Conservation (phyloP, 2,113 vertebrate genomes). For the Butastur rufipennis region DNA sequence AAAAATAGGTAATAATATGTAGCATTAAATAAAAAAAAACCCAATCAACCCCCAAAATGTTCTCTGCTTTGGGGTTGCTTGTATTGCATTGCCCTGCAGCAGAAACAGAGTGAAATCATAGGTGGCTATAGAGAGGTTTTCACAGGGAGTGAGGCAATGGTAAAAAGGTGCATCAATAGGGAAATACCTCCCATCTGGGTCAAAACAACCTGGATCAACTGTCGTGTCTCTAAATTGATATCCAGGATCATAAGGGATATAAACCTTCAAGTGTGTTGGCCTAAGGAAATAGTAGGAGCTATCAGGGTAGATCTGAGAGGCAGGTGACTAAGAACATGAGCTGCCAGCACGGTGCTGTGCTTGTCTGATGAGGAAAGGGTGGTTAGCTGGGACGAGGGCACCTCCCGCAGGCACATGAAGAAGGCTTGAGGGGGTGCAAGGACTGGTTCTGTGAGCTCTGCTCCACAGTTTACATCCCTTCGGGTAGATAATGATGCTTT, state of each 20-base stretch:
- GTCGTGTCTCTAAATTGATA: not conserved
- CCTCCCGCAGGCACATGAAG: accelerated
- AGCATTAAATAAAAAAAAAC: not conserved
- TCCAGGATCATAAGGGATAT: not conserved
- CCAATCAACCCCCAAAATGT: not conserved
- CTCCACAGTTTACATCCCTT: not conserved
- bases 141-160: not conserved
- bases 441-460: not conserved
- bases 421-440: not conserved
- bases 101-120: not conserved
- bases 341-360: accelerated
- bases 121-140: not conserved
- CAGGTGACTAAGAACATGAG: not conserved
- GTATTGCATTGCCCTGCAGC: not conserved
- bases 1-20: not conserved
- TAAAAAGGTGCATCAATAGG: not conserved
- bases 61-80: not conserved
- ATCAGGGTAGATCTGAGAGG: not conserved
- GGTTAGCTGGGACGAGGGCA: not conserved
- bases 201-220: not conserved
- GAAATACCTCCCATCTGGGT: not conserved
- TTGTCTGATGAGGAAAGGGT: not conserved
- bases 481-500: not conserved
- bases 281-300: not conserved
- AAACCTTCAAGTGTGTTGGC: not conserved